These are phyloP conservation scores for Synergus japonicus DNA, from an alignment of 2,888 invertebrate genomes.

Conservation along the genomic window DNA sequence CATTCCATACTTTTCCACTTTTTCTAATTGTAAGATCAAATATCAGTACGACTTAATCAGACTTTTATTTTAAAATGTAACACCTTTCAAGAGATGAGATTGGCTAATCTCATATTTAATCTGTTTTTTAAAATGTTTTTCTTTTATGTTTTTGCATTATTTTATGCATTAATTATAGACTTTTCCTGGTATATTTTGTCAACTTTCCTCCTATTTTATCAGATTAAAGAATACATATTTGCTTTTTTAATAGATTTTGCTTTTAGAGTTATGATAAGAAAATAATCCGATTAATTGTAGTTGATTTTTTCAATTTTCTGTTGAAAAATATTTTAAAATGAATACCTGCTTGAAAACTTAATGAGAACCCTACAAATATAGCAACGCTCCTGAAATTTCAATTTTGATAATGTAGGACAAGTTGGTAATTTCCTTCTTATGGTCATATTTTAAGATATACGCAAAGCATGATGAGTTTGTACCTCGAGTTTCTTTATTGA, in stretches of 20 bases:
- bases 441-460: neutral
- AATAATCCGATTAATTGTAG: neutral
- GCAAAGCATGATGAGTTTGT: neutral
- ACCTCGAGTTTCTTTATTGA: neutral
- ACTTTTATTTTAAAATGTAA: neutral
- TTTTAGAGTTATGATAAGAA: conserved; percentile 7
- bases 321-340: neutral
- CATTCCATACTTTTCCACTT: neutral
- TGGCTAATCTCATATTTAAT: neutral
- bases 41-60: neutral
- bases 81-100: neutral
- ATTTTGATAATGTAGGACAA: conserved; percentile 10
- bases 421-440: conserved; percentile 3
- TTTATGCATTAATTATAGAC: neutral
- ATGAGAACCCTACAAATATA: neutral
- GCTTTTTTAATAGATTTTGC: neutral
- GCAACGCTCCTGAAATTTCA: neutral
- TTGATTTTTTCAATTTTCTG: neutral
- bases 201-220: conserved; percentile 15
- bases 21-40: neutral
- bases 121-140: neutral
- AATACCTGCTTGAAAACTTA: conserved; percentile 7
- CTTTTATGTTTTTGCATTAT: neutral
- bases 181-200: neutral
- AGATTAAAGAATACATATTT: neutral